Evolutionary conservation across 2,888 invertebrate species (phyloP), one percentile per base, ranked within the genome.

Genomic region (Ophion ventricosus): DNA sequence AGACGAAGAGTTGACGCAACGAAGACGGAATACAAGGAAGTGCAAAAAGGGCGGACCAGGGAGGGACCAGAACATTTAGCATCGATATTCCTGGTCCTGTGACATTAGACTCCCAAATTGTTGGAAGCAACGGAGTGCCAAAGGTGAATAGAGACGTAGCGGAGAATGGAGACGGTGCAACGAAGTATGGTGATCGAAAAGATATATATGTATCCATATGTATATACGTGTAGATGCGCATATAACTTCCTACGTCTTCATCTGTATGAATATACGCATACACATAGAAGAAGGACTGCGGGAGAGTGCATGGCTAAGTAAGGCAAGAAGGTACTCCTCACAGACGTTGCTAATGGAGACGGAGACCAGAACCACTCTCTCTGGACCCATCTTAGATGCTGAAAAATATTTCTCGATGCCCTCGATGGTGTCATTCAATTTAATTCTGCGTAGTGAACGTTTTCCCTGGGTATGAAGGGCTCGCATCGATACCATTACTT

Each of bases 31-130:
- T 26, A n/a, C 17, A 25, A 17, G 10, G 3, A 35, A 40, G 25
- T 59, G 49, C 10, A 59, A 64, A 43, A 26, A 26, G 54, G 35
- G n/a, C n/a, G n/a, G 35, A 49, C 17, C 17, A 59, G 57, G 25
- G 57, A 43, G 67, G 67, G n/a, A 49, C 17, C 29, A 63, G 54
- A 73, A 80, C 73, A 57, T 59, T 74, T 66, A 59, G 59, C 66
- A 35, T 80, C 74, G 80, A 80, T 84, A 81, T 80, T 78, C 76
- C 69, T 54, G 67, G 82, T 74, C 80, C 64, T 61, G 64, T 66
- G 81, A 87, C 91, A 93, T 92, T 93, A 92, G 92, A 93, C 92
- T 93, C 89, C 87, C 93, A 93, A 93, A 92, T 92, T 91, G 92
- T 92, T 91, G 91, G 92, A 90, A 92, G 92, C 91, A 92, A 91